Evolutionary conservation across 2,888 invertebrate species (phyloP).

Genomic region (Meandrusa payeni): DNA sequence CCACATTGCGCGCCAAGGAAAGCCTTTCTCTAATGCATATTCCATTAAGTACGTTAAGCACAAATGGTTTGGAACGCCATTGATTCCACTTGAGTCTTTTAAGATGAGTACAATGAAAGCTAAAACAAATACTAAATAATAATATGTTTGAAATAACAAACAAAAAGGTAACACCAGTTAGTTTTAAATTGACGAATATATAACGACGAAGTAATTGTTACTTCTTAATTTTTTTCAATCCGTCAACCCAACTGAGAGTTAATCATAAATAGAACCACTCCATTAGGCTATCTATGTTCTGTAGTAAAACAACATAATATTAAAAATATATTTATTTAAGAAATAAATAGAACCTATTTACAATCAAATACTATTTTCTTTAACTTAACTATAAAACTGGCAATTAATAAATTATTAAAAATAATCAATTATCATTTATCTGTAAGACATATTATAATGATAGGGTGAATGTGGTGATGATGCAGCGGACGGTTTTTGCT

Average conservation of each 20-base stretch:
- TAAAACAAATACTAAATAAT: too few species aligned
- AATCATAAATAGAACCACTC: too few species aligned
- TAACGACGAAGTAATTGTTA: too few species aligned
- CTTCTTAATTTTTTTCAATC: too few species aligned
- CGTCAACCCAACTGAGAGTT: too few species aligned
- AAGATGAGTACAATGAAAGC: conserved; percentile 1
- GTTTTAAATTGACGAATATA: too few species aligned
- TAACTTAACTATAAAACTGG: conserved; percentile 38
- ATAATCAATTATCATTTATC: conserved; percentile 15
- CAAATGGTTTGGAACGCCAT: conserved; percentile 5
- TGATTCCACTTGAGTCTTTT: not conserved
- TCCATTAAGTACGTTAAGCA: conserved; percentile 1
- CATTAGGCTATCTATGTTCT: too few species aligned
- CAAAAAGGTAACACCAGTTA: too few species aligned
- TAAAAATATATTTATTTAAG: conserved; percentile 10
- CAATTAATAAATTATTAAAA: conserved; percentile 22
- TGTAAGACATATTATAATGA: conserved; percentile 42
- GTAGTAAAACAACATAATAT: conserved; percentile 9
- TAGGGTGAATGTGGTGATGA: conserved; percentile 38
- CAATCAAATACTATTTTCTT: conserved; percentile 2
- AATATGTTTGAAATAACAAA: too few species aligned
- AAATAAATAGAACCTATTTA: conserved; percentile 16
- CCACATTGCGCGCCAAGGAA: not conserved
- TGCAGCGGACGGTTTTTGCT: conserved; percentile 23
- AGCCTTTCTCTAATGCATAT: not conserved